These are phyloP conservation scores for Crossaster papposus DNA, from an alignment of 53 echinoderm and acorn worm genomes.

Conservation along the genomic window DNA sequence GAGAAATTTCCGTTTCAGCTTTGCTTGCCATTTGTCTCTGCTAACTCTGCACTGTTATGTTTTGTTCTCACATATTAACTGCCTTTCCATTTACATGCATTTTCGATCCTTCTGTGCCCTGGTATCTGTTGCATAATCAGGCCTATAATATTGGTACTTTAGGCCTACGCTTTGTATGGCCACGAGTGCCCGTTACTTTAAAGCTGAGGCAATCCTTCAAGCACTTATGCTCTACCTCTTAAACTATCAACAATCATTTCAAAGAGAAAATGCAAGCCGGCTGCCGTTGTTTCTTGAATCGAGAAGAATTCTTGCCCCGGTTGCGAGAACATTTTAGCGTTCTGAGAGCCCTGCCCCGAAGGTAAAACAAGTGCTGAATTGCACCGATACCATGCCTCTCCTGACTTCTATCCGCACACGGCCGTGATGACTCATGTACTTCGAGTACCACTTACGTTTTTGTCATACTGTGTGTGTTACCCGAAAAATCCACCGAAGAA, in stretches of 20 bases:
- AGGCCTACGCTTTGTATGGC: not conserved
- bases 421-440: constrained; percentile 22
- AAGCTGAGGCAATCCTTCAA: not conserved
- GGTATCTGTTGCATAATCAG: no score
- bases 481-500: constrained; percentile 24
- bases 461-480: constrained; percentile 27
- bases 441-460: constrained; percentile 45
- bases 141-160: no score
- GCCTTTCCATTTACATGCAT: no score
- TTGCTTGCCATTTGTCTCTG: not conserved
- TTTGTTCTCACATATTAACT: no score
- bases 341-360: constrained; percentile 3
- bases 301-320: not conserved
- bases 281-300: not conserved
- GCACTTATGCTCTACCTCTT: not conserved
- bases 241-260: not conserved
- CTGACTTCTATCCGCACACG: not conserved
- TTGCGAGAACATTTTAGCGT: not conserved
- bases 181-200: not conserved
- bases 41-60: not conserved
- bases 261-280: not conserved
- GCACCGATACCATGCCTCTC: not conserved
- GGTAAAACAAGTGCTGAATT: not conserved
- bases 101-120: no score
- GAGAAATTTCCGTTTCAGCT: not conserved